Evolutionary conservation across 2,797 vertebrate genomes (phyloP), one percentile per base, ranked within the genome.

Genomic region (Steatocranus sp.): DNA sequence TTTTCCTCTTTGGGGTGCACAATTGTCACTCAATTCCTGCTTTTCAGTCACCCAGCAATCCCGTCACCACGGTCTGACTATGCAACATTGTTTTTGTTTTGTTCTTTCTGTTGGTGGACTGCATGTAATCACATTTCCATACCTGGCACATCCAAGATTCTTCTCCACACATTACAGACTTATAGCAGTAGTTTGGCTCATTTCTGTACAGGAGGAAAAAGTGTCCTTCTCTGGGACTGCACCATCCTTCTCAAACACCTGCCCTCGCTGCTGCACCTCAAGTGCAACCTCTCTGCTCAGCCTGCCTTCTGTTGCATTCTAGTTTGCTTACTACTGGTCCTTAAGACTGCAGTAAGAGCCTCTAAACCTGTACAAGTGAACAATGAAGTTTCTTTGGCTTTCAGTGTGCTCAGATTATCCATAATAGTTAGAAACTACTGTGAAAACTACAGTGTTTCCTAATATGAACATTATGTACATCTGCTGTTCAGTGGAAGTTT

Each of bases 281-380:
- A 58, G 18, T 43, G 66, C 66, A 70, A 18, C 41, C 15, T 18
- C 23, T 70, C 23, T 70, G 15, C 23, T 70, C 66, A 70, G 38
- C 23, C 66, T 27, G 0, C 41, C 23, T 46, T 46, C 23, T 46
- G 66, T 46, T 70, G 41, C 1, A 3, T 18, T 46, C 15, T 46
- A 25, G 41, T 27, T 0, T 70, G 41, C 15, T 70, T 46, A 46
- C 41, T 46, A 17, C 41, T 70, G 23, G 9, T 46, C 23, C 23
- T 27, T 8, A 18, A 46, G 9, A 27, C 66, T 46, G 10, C 20
- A 70, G 66, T 11, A 46, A 43, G 66, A 27, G 15, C 41, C 6
- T 73, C 41, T 48, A 30, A 8, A 48, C 17, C 25, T 30, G 25
- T 46, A 73, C 23, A 73, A 73, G 15, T n/a, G 41, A 48, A 48